Base-by-base conservation (phyloP, 2,888 invertebrate genomes). In the Stramonita haemastoma region DNA sequence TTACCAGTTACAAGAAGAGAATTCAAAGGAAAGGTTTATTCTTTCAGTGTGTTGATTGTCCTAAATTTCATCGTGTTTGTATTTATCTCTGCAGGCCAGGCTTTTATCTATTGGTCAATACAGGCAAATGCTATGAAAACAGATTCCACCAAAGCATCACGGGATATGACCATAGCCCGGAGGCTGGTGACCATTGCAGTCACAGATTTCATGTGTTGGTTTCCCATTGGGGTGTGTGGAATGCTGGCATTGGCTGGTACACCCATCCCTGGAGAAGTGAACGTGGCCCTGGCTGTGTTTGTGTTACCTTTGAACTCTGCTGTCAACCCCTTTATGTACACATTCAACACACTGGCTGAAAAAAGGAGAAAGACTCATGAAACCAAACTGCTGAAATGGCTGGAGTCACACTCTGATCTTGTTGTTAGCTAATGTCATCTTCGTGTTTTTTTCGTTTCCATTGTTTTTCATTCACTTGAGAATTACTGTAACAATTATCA, bases 41-140 rank as follows among this genome's bases (percentile, higher is more conserved):
- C 81, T 46, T 83, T 83, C 46, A 83, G 81, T 83, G 81, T 83
- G 1, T 46, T 83, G 5, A 83, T 83, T 26, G 81, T 46, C 26
- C 36, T 83, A 46, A 83, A 83, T 29, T 83, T 36, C 22, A 26
- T 46, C 26, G 22, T 83, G 46, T 83, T 83, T 46, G 17, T 83
- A 26, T 83, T 83, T 29, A 46, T 83, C 26, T 83, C 81, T 46
- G 81, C n/a, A 13, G 81, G 81, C 22, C 81, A 83, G 46, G 81
- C 81, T 46, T 29, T 83, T 36, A 83, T 83, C 81, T 83, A 46
- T 22, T 83, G 81, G 81, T 83, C 81, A n/a, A 46, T 83, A 46
- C 81, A 83, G 46, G 22, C 22, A 13, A 46, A 36, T 46, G 81
- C 81, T 15, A 8, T 83, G 81, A 83, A 36, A 46, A 29, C 22